Conservation (phyloP, 2,797 vertebrate genomes). For the Delichon dasypus region DNA sequence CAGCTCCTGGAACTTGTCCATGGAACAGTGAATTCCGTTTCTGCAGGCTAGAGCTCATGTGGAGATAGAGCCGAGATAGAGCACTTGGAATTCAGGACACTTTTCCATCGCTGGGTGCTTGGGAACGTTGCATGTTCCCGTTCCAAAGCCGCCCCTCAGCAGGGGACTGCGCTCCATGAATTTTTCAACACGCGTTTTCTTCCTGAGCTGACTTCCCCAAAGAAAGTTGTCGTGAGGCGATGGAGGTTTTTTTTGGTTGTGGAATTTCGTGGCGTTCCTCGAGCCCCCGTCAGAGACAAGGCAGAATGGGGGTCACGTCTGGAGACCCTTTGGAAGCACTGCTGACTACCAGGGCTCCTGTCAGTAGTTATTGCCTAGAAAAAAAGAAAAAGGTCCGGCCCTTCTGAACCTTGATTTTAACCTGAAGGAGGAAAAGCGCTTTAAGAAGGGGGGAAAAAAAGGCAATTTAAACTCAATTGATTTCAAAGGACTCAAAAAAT, state of each 20-base stretch:
- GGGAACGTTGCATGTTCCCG: neutral
- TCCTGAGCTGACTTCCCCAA: neutral
- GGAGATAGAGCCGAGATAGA: constrained; percentile 38
- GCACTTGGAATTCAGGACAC: constrained; percentile 38
- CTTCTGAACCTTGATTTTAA: neutral
- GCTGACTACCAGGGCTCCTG: neutral
- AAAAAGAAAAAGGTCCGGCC: neutral
- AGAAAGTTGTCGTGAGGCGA: neutral
- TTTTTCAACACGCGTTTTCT: neutral
- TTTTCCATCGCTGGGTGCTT: neutral
- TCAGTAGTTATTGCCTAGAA: neutral
- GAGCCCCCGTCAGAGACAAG: neutral
- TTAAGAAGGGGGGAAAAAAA: neutral
- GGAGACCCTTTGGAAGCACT: neutral
- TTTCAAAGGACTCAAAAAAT: neutral
- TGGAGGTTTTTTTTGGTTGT: neutral
- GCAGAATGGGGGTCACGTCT: neutral
- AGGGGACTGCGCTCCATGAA: neutral
- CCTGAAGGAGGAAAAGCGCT: neutral
- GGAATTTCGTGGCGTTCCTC: neutral
- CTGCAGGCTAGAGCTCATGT: constrained; percentile 51
- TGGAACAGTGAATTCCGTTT: constrained; percentile 54
- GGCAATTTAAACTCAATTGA: neutral
- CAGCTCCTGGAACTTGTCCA: constrained; percentile 65
- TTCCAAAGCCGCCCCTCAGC: neutral